Evolutionary conservation across 2,888 invertebrate genomes (phyloP), one percentile per base, ranked within the genome.

Genomic region (Tanypteryx hageni): DNA sequence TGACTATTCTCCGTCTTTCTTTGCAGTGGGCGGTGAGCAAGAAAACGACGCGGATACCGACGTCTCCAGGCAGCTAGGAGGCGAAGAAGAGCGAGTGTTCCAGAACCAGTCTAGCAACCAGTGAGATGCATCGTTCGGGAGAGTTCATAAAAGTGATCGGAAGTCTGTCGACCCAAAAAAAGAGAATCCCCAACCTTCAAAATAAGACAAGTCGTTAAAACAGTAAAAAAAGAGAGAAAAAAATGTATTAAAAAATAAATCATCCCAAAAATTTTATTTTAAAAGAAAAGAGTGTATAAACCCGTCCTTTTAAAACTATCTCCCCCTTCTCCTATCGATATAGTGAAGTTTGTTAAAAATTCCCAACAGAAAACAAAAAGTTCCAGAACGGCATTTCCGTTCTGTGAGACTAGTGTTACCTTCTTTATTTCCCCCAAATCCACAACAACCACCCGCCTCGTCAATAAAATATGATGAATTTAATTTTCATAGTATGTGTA

Each of bases 401-500:
- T 44, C 44, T 44, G 44, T 44, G 44, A 44, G 5, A 5, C 44
- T 44, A 44, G 44, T 44, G 44, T 44, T 44, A 44, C 44, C 5
- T 44, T 44, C 44, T 44, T 3, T 44, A 44, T 44, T 44, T 5
- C 44, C 44, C 76, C 22, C 16, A n/a, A 18, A 22, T 27, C 76
- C 76, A 76, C n/a, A n/a, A n/a, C 2, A 76, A 5, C 4, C 16
- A 59, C n/a, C 31, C 89, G 18, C 64, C 44, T 89, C 64, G 31
- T 31, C 31, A 61, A 31, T 64, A 44, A 64, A 89, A 61, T 58
- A 57, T 64, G 64, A 64, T 89, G 61, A 64, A 68, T 61, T 89
- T 89, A 10, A 68, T 64, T 27, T 89, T 44, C 44, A 68, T 64
- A 89, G 64, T 64, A 56, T 64, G 64, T 64, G 64, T 89, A 64